These are phyloP conservation scores for Morpho helenor DNA, from an alignment of 2,888 invertebrate genomes.

Conservation along the genomic window DNA sequence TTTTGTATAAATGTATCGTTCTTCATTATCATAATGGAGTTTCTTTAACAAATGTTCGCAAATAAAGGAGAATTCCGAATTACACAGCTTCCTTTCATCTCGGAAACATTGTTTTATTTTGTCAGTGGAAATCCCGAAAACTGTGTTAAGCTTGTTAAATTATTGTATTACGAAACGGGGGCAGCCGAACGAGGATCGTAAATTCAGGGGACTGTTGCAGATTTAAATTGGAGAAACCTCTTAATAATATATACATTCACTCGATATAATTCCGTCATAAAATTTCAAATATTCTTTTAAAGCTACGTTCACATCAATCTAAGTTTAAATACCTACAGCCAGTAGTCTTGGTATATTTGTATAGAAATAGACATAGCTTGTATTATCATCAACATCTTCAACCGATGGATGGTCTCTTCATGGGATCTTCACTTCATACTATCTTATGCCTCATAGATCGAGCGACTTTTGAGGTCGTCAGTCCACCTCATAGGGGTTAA, in stretches of 20 bases:
- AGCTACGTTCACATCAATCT: no score
- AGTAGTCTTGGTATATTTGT: no score
- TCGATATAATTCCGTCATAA: no score
- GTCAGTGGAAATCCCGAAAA: constrained; percentile 10
- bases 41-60: neutral
- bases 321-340: no score
- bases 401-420: no score
- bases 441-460: no score
- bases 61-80: neutral
- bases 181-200: constrained; percentile 13
- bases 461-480: no score
- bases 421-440: no score
- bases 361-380: no score
- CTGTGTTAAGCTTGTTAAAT: constrained; percentile 19
- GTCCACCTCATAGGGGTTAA: no score
- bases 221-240: constrained; percentile 15
- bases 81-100: constrained; percentile 1
- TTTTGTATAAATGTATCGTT: neutral
- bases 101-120: neutral
- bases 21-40: constrained; percentile 1
- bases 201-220: constrained; percentile 11
- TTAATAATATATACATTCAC: neutral
- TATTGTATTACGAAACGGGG: constrained; percentile 23
- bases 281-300: no score
- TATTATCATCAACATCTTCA: no score